Base-by-base conservation (phyloP, 37 sponge, comb jelly and placozoan species). In the Petrosia ficiformis region DNA sequence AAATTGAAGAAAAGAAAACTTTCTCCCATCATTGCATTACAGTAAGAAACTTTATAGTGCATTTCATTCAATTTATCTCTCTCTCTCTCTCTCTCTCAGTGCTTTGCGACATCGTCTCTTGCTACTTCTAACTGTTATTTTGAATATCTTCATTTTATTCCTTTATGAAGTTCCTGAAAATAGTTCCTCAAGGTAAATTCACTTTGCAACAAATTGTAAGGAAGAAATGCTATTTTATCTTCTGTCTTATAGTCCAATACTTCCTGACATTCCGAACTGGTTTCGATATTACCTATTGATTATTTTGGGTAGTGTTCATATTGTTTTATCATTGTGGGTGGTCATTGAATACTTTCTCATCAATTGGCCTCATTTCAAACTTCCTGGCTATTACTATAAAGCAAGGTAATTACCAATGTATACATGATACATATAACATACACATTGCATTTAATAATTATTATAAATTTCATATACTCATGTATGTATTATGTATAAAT, bases 271-370 rank as follows among this genome's bases (percentile, higher is more conserved):
- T 48, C 54, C 54, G 54, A 14, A 48, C 14, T 48, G 54, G 54
- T 48, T 48, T 14, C 8, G 8, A 48, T 14, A 8, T 19, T 48
- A 48, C 54, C 8, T 48, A 14, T 14, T 48, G 14, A 19, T 48
- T 21, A 68, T 76, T 4, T 44, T 81, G 32, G 91, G 91, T n/a
- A 74, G 57, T 14, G 35, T 86, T 25, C 91, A 90, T 59, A 57
- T 90, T 14, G 1, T 85, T 38, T 30, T 90, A 35, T 38, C 79
- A 2, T 25, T 90, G 40, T 80, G 77, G 74, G 42, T 82, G 70
- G 63, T 85, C n/a, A 19, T 81, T 24, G 69, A 84, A 28, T 90
- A 84, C 71, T 85, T 83, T 67, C 25, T 90, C 31, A 52, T 72
- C 32, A 90, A 90, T 71, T 72, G 63, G 70, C 61, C 67, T 16